Conservation (phyloP, 2,113 vertebrate genomes). For the Rutilus rutilus region DNA sequence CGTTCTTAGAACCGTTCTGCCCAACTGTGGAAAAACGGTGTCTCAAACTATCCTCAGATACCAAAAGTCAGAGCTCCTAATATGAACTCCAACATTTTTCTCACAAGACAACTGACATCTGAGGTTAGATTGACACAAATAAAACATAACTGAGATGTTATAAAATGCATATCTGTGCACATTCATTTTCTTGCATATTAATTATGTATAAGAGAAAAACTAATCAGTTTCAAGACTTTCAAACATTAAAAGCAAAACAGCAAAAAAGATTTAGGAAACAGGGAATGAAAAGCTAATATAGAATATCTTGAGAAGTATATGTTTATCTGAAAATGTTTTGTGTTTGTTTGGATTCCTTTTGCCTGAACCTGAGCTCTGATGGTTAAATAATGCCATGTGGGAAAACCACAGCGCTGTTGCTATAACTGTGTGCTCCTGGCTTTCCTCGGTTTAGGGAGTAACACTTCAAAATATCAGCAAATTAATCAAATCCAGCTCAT, state of each 20-base stretch:
- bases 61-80: neutral
- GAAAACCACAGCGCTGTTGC: neutral
- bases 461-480: neutral
- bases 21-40: neutral
- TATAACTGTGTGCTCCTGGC: neutral
- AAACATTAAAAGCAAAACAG: neutral
- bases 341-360: constrained; percentile 19
- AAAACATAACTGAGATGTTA: neutral
- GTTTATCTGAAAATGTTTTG: neutral
- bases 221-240: neutral
- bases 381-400: neutral
- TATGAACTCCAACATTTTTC: neutral
- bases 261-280: neutral
- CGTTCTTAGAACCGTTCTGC: too few relatives aligned
- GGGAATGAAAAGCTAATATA: neutral
- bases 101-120: neutral
- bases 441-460: neutral
- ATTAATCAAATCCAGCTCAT: constrained; percentile 5
- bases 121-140: neutral
- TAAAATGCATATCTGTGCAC: neutral
- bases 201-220: neutral
- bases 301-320: constrained; percentile 10
- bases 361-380: neutral
- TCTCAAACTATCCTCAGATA: neutral
- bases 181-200: neutral